Base-by-base conservation (phyloP, 2,797 vertebrate species). In the Merluccius polli region DNA sequence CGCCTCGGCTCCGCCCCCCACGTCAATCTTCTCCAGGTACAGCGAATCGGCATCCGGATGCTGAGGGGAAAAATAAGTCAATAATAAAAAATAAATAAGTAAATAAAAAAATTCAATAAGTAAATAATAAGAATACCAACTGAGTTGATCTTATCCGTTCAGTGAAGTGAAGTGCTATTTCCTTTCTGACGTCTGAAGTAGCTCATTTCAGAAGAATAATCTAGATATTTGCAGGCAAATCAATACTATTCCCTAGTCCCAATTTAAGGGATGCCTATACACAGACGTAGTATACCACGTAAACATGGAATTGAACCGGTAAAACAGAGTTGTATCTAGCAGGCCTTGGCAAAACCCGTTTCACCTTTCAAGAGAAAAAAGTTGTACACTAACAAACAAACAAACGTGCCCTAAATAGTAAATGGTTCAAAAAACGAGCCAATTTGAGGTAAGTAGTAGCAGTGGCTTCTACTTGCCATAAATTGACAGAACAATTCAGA, bases 11-110 rank as follows among this genome's bases (percentile, higher is more conserved):
- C n/a, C n/a, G n/a, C n/a, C 98, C 0, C 97, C 98, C 30, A 99
- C 93, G 0, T 99, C 97, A 0, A 99, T 94, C 90, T 95, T 95
- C 92, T 99, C 96, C 90, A 99, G 93, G 4, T 95, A 99, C 27
- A 99, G 93, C 0, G 94, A 95, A 80, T 99, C 95, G 0, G 98
- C 98, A 0, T 97, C 98, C 0, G 98, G 98, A 82, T 99, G 98
- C 97, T 99, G 88, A 8, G 68, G 5, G 16, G 15, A 18, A 10
- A 71, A 5, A 44, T 30, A n/a, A 44, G 52, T 16, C 41, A 32
- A 16, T 13, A 48, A 48, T 13, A 48, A 48, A 48, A n/a, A n/a
- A n/a, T n/a, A 3, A 48, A 48, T 18, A 18, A 48, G 13, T 48
- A 13, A 48, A 48, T 35, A 35, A 48, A 48, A 48, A 48, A 48